These are phyloP conservation scores for Premnoplex brunnescens DNA, from an alignment of 2,797 vertebrate species.

Conservation along the genomic window DNA sequence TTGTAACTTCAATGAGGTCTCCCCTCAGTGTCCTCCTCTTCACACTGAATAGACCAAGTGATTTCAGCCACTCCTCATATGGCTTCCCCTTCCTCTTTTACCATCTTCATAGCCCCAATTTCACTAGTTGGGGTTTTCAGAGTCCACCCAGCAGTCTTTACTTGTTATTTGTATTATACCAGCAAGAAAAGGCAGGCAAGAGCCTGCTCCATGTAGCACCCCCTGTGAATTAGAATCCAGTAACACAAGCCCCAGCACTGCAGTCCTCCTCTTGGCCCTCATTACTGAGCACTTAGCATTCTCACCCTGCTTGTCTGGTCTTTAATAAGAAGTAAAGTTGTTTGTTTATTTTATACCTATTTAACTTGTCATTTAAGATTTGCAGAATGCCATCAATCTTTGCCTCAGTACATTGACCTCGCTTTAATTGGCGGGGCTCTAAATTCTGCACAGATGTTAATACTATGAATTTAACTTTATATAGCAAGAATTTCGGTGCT, in stretches of 20 bases:
- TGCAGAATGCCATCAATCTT: constrained; percentile 39
- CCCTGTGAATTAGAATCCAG: neutral
- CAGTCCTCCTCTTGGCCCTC: neutral
- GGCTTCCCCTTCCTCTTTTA: neutral
- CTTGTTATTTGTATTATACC: neutral
- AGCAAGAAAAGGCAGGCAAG: neutral
- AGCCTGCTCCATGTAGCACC: neutral
- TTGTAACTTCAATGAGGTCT: neutral
- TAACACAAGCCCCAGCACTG: neutral
- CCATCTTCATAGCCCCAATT: accelerated
- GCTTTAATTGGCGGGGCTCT: constrained; percentile 22
- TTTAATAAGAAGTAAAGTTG: constrained; percentile 41
- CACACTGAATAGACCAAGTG: neutral
- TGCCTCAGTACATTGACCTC: constrained; percentile 15
- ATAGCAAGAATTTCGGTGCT: constrained; percentile 36
- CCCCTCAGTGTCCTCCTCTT: neutral
- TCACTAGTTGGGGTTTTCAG: neutral
- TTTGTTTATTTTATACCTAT: constrained; percentile 43
- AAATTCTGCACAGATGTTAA: constrained; percentile 58
- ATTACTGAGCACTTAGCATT: neutral
- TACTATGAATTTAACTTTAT: constrained; percentile 52
- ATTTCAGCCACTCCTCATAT: accelerated
- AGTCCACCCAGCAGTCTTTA: neutral
- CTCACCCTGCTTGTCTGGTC: neutral
- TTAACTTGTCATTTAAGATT: constrained; percentile 29